Percentiles rank a stretch among this genome's conserved stretches.
phyloP scores from a whole-genome alignment of 2,888 invertebrate genomes.

The Bimastos eiseni region DNA sequence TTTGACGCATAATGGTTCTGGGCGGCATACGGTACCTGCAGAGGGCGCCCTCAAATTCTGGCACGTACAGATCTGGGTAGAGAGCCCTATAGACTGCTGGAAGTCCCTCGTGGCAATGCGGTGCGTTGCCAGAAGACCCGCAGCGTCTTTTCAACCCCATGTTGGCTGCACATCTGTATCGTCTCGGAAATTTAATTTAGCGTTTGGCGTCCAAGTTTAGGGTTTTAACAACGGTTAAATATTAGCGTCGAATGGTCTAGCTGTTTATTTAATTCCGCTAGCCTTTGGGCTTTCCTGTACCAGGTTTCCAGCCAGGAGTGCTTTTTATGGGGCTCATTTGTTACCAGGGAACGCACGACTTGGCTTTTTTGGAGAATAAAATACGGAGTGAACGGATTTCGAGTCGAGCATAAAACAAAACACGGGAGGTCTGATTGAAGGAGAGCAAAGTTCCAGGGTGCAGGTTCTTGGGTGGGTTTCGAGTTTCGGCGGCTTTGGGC shows the following conservation, averaged over 20 bases:
- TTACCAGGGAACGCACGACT: neutral
- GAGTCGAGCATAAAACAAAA: neutral
- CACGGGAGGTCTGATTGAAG: neutral
- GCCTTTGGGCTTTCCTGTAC: neutral
- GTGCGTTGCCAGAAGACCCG: neutral
- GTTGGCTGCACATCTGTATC: neutral
- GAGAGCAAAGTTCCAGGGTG: neutral
- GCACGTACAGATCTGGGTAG: neutral
- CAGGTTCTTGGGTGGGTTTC: neutral
- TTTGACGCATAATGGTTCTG: neutral
- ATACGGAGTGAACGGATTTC: neutral
- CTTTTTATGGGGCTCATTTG: neutral
- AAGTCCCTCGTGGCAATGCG: neutral
- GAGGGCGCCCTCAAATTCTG: neutral
- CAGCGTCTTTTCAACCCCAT: neutral
- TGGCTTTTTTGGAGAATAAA: neutral
- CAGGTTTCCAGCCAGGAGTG: neutral
- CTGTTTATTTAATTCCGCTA: neutral
- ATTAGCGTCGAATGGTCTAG: neutral
- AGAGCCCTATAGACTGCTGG: neutral
- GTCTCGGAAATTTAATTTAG: neutral
- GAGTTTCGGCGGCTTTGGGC: neutral
- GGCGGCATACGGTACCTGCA: neutral
- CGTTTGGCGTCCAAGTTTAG: neutral
- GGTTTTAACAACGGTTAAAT: too few species aligned